Percentiles rank a stretch among this genome's conserved stretches.
Conservation (phyloP, 2,888 invertebrate genomes). For the Microctonus aethiopoides region DNA sequence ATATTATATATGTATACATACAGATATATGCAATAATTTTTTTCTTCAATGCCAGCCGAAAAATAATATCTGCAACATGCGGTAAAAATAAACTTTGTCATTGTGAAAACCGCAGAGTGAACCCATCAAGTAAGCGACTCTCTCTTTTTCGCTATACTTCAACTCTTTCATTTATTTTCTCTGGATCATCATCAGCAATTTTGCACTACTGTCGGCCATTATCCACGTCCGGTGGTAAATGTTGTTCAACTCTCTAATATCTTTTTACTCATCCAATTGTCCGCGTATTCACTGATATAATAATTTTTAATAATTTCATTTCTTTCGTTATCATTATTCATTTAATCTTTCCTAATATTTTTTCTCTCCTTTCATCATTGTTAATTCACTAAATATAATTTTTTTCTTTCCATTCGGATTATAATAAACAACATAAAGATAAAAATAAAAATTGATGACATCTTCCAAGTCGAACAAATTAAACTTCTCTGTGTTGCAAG, state of each 20-base stretch:
- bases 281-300: slow-evolving; percentile 7
- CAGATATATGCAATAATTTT: too few relatives aligned
- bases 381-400: not conserved
- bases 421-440: not conserved
- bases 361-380: too few relatives aligned
- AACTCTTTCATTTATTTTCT: not conserved
- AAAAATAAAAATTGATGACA: not conserved
- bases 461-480: not conserved
- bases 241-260: slow-evolving; percentile 5
- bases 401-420: not conserved
- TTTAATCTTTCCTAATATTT: not conserved
- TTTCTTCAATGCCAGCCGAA: not conserved
- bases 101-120: not conserved
- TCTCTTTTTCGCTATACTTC: not conserved
- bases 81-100: not conserved
- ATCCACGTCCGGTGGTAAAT: slow-evolving; percentile 58
- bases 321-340: not conserved
- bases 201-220: slow-evolving; percentile 50
- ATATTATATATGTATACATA: too few relatives aligned
- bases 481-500: slow-evolving; percentile 12
- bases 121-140: slow-evolving; percentile 27
- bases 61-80: not conserved
- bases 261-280: slow-evolving; percentile 28
- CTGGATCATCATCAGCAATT: not conserved
- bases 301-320: not conserved